phyloP scores from a whole-genome alignment of 2,113 vertebrate genomes.

The Apteryx owenii region DNA sequence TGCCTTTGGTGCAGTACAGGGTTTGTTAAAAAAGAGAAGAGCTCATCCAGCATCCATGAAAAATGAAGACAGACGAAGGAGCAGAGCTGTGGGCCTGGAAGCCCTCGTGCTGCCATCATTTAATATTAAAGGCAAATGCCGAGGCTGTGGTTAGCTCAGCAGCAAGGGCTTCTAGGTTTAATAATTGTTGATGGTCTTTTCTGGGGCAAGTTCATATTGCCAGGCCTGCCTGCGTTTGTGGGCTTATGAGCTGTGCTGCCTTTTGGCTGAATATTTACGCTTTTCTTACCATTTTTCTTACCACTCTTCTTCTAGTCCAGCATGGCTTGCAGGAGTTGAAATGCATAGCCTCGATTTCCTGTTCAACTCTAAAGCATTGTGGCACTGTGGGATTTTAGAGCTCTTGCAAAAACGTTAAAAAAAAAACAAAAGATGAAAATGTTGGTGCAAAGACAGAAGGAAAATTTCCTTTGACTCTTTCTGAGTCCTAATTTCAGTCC shows the following conservation, averaged over 20 bases:
- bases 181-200: background rate
- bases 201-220: background rate
- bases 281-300: background rate
- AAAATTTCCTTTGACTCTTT: background rate
- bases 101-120: background rate
- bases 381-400: background rate
- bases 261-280: conserved; percentile 6
- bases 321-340: background rate
- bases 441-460: background rate
- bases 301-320: background rate
- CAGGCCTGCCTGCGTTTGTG: background rate
- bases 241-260: background rate
- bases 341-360: background rate
- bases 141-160: background rate
- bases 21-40: background rate
- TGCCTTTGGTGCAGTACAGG: background rate
- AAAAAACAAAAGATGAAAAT: background rate
- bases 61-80: background rate
- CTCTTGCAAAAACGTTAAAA: background rate
- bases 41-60: background rate
- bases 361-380: background rate
- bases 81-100: background rate
- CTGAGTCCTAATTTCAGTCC: background rate
- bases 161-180: background rate
- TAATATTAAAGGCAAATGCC: background rate